A percentile compares a stretch with the other conserved stretches of the same genome.
Evolutionary conservation across 1,140 invertebrate genomes (phyloP).

Genomic region (Artemia franciscana): DNA sequence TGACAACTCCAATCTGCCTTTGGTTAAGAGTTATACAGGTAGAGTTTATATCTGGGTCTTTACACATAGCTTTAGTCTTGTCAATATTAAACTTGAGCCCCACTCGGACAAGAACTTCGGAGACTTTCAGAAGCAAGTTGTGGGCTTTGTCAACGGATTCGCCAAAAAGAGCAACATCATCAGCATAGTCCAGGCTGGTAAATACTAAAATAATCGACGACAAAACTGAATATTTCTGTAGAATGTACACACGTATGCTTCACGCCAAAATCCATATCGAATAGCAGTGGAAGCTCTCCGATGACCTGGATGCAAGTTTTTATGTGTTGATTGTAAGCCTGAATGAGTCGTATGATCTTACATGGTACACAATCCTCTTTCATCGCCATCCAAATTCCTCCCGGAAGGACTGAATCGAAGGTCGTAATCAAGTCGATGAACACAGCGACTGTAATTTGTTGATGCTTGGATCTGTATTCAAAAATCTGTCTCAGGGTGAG

Average conservation of each 20-base stretch:
- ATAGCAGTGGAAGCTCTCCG: too few species aligned
- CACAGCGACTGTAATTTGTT: neutral
- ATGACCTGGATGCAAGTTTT: too few species aligned
- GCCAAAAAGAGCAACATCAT: too few species aligned
- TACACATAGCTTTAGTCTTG: too few species aligned
- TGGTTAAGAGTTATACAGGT: too few species aligned
- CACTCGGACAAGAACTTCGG: neutral
- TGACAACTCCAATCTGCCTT: too few species aligned
- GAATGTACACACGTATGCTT: too few species aligned
- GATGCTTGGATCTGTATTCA: neutral
- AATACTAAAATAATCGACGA: too few species aligned
- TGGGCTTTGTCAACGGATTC: neutral
- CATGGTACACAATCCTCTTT: neutral
- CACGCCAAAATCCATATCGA: too few species aligned
- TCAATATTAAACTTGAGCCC: neutral
- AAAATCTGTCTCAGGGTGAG: neutral
- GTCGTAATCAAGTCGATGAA: neutral
- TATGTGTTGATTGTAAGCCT: neutral
- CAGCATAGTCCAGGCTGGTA: too few species aligned
- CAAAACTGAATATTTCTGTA: too few species aligned
- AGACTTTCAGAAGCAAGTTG: neutral
- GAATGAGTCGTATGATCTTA: neutral
- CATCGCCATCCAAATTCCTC: neutral
- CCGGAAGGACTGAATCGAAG: neutral
- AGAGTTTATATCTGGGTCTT: too few species aligned